These are phyloP conservation scores for Scarus forsteni DNA, from an alignment of 2,797 vertebrate species.

Conservation along the genomic window DNA sequence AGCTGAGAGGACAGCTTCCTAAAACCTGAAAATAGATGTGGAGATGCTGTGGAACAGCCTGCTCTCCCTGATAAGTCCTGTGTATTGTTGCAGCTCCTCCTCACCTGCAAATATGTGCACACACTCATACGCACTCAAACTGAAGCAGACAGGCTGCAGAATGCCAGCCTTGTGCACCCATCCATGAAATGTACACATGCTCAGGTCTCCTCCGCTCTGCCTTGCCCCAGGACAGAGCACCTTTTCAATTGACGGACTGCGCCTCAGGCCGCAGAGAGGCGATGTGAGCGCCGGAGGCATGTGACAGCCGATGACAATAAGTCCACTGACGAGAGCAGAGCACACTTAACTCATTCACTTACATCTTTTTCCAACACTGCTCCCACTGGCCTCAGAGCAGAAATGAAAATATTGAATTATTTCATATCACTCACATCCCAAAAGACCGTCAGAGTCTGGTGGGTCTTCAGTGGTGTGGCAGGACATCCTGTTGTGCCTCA, in stretches of 20 bases:
- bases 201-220: constrained; percentile 32
- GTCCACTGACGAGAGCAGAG: constrained; percentile 72
- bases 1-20: neutral
- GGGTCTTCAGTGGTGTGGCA: no score
- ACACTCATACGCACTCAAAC: constrained; percentile 54
- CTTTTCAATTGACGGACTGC: constrained; percentile 70
- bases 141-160: constrained; percentile 52
- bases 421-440: constrained; percentile 59
- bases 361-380: constrained; percentile 65
- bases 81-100: constrained; percentile 59
- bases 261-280: constrained; percentile 41
- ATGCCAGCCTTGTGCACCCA: constrained; percentile 55
- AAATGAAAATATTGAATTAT: constrained; percentile 62
- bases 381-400: constrained; percentile 74
- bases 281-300: constrained; percentile 66
- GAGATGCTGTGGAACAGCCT: constrained; percentile 35
- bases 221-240: constrained; percentile 62
- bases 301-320: constrained; percentile 77
- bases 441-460: constrained; percentile 7
- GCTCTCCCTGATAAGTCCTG: constrained; percentile 66
- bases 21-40: constrained; percentile 31
- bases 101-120: constrained; percentile 23
- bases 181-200: constrained; percentile 68
- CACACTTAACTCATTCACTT: constrained; percentile 71
- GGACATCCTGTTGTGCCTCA: no score